Evolutionary conservation across 2,113 vertebrate species (phyloP), one percentile per base, ranked within the genome.

Genomic region (Panurus biarmicus): DNA sequence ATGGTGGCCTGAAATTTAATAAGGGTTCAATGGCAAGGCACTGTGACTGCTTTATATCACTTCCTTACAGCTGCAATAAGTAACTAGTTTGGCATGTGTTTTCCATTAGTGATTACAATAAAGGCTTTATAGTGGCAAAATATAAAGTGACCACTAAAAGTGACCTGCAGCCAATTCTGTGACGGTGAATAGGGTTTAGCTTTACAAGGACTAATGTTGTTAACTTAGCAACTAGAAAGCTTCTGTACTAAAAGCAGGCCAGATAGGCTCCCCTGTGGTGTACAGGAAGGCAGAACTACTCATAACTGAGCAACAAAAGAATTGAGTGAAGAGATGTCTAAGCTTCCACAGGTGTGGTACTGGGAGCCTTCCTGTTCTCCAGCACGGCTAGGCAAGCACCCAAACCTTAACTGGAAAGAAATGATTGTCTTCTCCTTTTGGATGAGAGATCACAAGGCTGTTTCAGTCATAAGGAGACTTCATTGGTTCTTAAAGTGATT

Each of bases 81-180:
- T 89, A 95, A 93, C 88, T 50, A 65, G 70, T 93, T 81, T 89
- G 93, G 64, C 95, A 97, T 91, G 78, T 97, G 97, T 90, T 97
- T 97, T 95, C 87, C 76, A 93, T 97, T 96, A 97, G 57, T 72
- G 80, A 51, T 64, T 87, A 95, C 83, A 97, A 97, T 91, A 91
- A 89, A 91, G 4, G 40, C 92, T 97, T 97, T 97, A 70, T 94
- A 66, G 7, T 2, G 80, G 66, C 82, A 94, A 75, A 95, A 70
- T 64, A 76, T 90, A 35, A 87, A 87, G 21, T 78, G 78, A 90
- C 87, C 61, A 83, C 92, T 74, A 90, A 82, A 97, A 90, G 72
- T 58, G 78, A 95, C 36, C 71, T 3, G 2, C 13, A 62, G 25
- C 5, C 10, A 48, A 8, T 6, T 47, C 42, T 74, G 6, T 54